These are phyloP conservation scores for Epizoanthus stellaris DNA, from an alignment of 92 coral and sea anemone genomes.

Conservation along the genomic window DNA sequence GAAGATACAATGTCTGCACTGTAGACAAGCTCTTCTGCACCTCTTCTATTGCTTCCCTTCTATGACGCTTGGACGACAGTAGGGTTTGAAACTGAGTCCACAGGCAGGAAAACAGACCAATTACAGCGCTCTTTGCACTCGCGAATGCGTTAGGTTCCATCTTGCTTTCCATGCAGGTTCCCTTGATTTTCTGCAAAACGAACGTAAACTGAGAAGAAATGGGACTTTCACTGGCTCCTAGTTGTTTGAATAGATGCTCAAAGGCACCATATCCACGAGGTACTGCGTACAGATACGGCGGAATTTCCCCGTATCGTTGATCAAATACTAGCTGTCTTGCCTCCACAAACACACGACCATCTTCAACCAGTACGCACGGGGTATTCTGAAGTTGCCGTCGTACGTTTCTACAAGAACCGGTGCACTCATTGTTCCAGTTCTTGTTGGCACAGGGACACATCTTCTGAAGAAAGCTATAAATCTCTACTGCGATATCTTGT, in stretches of 20 bases:
- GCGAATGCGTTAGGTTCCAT: conserved; percentile 39
- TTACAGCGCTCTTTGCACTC: conserved; percentile 42
- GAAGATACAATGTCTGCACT: conserved; percentile 68
- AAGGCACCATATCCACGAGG: conserved; percentile 40
- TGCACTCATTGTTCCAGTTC: conserved; percentile 14
- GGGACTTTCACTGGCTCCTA: conserved; percentile 49
- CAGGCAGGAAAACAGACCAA: conserved; percentile 28
- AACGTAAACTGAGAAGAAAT: conserved; percentile 31
- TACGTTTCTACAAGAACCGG: conserved; percentile 10
- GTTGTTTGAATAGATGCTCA: conserved; percentile 44
- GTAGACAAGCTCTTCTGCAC: conserved; percentile 10
- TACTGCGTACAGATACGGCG: conserved; percentile 48
- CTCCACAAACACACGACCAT: conserved; percentile 41
- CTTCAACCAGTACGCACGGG: conserved; percentile 31
- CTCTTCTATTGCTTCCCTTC: background rate
- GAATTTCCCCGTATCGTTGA: conserved; percentile 4
- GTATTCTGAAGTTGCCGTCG: background rate
- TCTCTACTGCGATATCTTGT: conserved; percentile 47
- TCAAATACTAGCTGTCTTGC: conserved; percentile 46
- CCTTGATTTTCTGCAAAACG: conserved; percentile 44
- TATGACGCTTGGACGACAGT: background rate
- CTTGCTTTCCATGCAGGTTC: conserved; percentile 3
- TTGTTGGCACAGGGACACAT: conserved; percentile 30
- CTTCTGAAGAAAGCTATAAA: conserved; percentile 60
- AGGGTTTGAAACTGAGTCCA: conserved; percentile 10